Evolutionary conservation across 2,888 invertebrate genomes (phyloP).

Genomic region (Cylindroiulus punctatus): DNA sequence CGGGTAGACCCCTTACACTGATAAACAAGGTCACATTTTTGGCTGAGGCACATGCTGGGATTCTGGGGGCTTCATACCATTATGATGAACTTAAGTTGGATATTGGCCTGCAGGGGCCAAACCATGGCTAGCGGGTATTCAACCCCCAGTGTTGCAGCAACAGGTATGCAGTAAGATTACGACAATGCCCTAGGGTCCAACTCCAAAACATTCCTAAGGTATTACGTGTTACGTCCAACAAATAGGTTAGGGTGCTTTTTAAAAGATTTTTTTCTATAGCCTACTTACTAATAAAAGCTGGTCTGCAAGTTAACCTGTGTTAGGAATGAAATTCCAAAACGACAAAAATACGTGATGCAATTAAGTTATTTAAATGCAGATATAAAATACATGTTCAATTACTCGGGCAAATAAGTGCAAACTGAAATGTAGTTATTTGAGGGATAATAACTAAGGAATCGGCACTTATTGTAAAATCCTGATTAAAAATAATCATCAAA

Average conservation of each 20-base stretch:
- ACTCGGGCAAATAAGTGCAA: too few relatives aligned
- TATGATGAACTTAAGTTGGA: not conserved
- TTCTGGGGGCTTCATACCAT: not conserved
- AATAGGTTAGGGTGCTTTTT: not conserved
- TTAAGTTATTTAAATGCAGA: not conserved
- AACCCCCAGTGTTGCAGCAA: conserved; percentile 15
- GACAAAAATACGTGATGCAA: not conserved
- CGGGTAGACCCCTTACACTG: not conserved
- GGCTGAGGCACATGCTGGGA: conserved; percentile 30
- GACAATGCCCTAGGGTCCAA: conserved; percentile 1
- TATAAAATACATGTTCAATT: too few relatives aligned
- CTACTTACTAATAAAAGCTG: not conserved
- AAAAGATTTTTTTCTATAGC: not conserved
- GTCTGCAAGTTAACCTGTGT: not conserved
- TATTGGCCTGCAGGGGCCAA: conserved; percentile 11
- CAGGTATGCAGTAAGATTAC: not conserved
- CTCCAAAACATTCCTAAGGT: not conserved
- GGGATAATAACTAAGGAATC: too few relatives aligned
- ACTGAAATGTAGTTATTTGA: too few relatives aligned
- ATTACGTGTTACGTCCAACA: not conserved
- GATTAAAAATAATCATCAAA: too few relatives aligned
- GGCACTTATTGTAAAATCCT: too few relatives aligned
- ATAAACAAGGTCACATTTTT: conserved; percentile 45
- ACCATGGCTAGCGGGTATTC: not conserved
- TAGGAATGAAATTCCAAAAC: not conserved